phyloP scores from a whole-genome alignment of 1,140 invertebrate species.

The Thaumatotibia leucotreta region DNA sequence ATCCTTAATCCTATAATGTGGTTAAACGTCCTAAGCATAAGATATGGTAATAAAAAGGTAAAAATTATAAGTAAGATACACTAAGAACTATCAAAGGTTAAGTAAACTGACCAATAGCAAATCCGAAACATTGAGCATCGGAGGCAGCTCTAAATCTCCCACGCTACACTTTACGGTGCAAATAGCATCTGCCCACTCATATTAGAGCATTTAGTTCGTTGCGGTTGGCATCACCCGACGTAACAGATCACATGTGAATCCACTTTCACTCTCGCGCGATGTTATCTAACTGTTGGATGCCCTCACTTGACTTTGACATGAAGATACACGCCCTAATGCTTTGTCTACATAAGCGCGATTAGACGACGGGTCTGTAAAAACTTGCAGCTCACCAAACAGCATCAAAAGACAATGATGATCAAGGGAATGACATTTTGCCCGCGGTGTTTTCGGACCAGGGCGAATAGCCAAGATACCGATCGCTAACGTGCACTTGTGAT shows the following conservation, averaged over 20 bases:
- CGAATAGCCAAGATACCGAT: too few relatives aligned
- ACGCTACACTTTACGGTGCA: background rate
- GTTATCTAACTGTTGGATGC: constrained; percentile 48
- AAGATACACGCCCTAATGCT: background rate
- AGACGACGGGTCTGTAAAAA: too few relatives aligned
- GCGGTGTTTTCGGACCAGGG: too few relatives aligned
- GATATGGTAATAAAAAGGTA: too few relatives aligned
- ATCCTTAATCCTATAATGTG: too few relatives aligned
- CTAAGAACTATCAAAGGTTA: too few relatives aligned
- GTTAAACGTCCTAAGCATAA: too few relatives aligned
- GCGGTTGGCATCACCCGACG: constrained; percentile 25
- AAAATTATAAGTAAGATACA: too few relatives aligned
- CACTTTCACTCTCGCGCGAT: constrained; percentile 64
- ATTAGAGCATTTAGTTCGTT: constrained; percentile 17
- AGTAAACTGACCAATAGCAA: background rate
- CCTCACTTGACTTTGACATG: background rate
- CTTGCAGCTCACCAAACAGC: too few relatives aligned
- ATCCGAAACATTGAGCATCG: background rate
- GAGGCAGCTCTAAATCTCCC: background rate
- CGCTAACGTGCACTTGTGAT: too few relatives aligned
- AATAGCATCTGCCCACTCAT: background rate
- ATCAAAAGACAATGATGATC: too few relatives aligned
- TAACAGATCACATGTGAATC: constrained; percentile 54
- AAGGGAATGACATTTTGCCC: too few relatives aligned
- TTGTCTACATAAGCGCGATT: background rate